Conservation (phyloP, 1,140 invertebrate genomes). For the Pantala flavescens region DNA sequence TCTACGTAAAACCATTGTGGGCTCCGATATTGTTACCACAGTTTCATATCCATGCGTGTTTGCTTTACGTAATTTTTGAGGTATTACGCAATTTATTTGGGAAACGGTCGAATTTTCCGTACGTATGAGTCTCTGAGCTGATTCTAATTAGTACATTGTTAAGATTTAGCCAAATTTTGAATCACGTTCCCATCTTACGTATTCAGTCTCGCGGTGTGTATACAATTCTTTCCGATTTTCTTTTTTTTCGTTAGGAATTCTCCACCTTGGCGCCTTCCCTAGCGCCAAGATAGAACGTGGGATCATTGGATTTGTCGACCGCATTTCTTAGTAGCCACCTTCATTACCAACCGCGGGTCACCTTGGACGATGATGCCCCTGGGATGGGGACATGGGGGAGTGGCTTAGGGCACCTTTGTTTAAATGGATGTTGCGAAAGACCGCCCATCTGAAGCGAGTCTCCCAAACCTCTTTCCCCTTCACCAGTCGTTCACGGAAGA, state of each 20-base stretch:
- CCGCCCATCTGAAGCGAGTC: not conserved
- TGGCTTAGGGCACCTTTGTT: not conserved
- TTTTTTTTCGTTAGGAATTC: not conserved
- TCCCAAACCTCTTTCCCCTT: not conserved
- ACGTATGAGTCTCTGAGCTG: too few species aligned
- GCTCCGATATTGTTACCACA: too few species aligned
- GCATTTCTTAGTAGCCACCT: slow-evolving; percentile 2
- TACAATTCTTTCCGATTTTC: too few species aligned
- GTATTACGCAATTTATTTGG: too few species aligned
- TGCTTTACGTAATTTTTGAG: too few species aligned
- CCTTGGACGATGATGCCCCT: not conserved
- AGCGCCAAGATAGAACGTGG: not conserved
- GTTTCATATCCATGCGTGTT: too few species aligned
- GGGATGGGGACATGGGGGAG: not conserved
- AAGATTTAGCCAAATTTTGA: too few species aligned
- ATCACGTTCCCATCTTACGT: too few species aligned
- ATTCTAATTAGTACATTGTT: too few species aligned
- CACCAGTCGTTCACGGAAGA: not conserved
- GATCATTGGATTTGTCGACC: slow-evolving; percentile 1
- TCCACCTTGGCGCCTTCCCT: not conserved
- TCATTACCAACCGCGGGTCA: not conserved
- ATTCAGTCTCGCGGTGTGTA: too few species aligned
- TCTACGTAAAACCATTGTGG: too few species aligned
- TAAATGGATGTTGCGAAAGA: not conserved
- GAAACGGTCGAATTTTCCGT: too few species aligned